A percentile compares a stretch with the other conserved stretches of the same genome.
phyloP scores from a whole-genome alignment of 2,797 vertebrate species.

The Paramormyrops hopkinsi region DNA sequence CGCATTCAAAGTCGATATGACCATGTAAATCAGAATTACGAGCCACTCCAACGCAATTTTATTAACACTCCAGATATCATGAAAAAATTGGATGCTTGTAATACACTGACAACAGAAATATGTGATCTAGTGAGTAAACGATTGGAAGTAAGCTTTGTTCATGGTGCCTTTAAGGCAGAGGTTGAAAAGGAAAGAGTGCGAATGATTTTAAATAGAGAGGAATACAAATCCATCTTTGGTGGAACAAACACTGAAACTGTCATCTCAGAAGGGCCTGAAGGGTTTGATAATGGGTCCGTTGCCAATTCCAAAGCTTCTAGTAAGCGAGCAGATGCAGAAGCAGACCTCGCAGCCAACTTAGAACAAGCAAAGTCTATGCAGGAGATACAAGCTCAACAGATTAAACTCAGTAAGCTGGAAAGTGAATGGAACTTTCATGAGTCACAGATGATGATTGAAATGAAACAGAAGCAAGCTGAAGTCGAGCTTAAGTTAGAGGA shows the following conservation, averaged over 20 bases:
- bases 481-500: too few relatives aligned
- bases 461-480: too few relatives aligned
- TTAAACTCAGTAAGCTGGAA: neutral
- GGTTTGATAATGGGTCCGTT: neutral
- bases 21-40: neutral
- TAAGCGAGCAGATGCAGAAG: neutral
- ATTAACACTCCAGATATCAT: neutral
- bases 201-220: neutral
- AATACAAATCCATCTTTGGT: neutral
- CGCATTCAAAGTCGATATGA: neutral
- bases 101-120: neutral
- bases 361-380: neutral
- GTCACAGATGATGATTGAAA: too few relatives aligned
- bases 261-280: neutral
- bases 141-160: neutral
- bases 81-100: neutral
- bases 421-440: too few relatives aligned
- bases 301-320: neutral
- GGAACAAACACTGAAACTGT: neutral
- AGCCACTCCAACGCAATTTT: neutral
- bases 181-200: neutral
- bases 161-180: neutral
- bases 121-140: neutral
- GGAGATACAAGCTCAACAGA: neutral
- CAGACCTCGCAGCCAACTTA: neutral